Evolutionary conservation across 2,888 invertebrate species (phyloP), one percentile per base, ranked within the genome.

Genomic region (Bembecia ichneumoniformis): DNA sequence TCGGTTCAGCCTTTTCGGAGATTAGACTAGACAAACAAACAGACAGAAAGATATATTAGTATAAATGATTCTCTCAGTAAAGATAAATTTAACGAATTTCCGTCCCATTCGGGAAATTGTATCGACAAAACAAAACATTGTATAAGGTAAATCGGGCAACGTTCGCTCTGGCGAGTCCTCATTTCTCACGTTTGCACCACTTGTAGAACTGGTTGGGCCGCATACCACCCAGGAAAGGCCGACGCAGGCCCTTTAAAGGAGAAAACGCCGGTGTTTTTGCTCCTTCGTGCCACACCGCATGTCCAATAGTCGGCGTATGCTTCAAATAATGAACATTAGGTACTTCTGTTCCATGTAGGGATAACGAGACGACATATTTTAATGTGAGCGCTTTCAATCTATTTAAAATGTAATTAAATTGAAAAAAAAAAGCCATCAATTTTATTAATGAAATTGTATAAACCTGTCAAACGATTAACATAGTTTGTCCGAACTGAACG

Each of bases 111-210:
- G 45, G 51, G 58, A 59, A 70, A 69, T 74, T 64, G 63, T 60
- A 63, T 63, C 66, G 66, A 63, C 64, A 68, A 54, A 28, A 28
- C 28, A 28, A 28, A 68, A 65, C 59, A 63, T n/a, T 66, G 63
- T 62, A 55, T 60, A 60, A 56, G 61, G 67, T 71, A 77, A 74
- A 75, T 74, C 74, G 76, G 71, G 70, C 74, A 71, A 66, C 64
- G 70, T 64, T 64, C 71, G 15, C n/a, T 11, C 45, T 17, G 15
- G 56, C 61, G 62, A 72, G 77, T 68, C 63, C 72, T 68, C 79
- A 77, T 80, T 82, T 82, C 82, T 82, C 84, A 82, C 77, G 76
- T 72, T 65, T 67, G 68, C 79, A 80, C 75, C 74, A 78, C 78
- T 74, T 64, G 59, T 56, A 56, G 56, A 68, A 82, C 76, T 75